Percentiles rank a stretch among this genome's conserved stretches.
These are phyloP conservation scores for Pluvianellus socialis DNA, from an alignment of 2,113 vertebrate genomes.

Conservation along the genomic window DNA sequence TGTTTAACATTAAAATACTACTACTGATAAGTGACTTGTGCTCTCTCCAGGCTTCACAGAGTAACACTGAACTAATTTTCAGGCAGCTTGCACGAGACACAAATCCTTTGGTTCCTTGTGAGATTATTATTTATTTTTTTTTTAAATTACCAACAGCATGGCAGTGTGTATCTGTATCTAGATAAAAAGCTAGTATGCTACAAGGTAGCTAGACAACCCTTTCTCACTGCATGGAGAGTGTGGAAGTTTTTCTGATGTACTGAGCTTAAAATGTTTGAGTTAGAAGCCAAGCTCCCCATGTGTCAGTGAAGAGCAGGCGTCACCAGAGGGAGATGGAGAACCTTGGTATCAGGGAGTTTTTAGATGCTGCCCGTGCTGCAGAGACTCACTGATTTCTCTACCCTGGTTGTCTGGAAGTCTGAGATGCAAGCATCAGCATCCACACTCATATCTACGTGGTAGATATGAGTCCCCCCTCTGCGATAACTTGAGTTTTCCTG, in stretches of 20 bases:
- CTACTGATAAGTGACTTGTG: neutral
- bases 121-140: neutral
- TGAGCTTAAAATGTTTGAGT: neutral
- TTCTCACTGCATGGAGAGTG: neutral
- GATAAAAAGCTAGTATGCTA: neutral
- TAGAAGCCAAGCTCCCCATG: neutral
- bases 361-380: neutral
- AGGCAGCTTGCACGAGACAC: neutral
- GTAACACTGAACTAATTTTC: neutral
- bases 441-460: neutral
- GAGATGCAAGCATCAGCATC: neutral
- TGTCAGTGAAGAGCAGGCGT: neutral
- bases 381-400: neutral
- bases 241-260: neutral
- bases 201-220: neutral
- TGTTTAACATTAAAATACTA: neutral
- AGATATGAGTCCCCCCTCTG: neutral
- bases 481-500: neutral
- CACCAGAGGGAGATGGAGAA: neutral
- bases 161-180: neutral
- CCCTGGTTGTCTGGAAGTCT: neutral
- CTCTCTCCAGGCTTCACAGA: neutral
- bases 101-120: neutral
- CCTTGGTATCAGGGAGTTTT: neutral
- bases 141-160: neutral